A percentile compares a stretch with the other conserved stretches of the same genome.
Evolutionary conservation across 2,797 vertebrate genomes (phyloP).

Genomic region (Orientallactaga sibirica): DNA sequence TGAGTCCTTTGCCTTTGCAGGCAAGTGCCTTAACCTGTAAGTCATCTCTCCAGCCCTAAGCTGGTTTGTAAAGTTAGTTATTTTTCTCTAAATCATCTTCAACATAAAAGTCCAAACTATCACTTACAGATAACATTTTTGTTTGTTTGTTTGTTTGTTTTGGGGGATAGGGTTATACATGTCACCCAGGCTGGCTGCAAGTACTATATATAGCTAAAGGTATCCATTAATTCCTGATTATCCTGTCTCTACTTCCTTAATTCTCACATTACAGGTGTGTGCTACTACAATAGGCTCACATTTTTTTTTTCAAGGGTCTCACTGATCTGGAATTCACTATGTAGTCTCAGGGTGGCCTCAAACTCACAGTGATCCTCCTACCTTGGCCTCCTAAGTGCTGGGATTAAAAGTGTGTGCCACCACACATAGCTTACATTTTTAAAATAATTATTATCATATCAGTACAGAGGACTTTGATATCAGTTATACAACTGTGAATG

Average conservation of each 20-base stretch:
- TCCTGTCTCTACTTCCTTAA: background rate
- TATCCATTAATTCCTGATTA: background rate
- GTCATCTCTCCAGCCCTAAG: too few species aligned
- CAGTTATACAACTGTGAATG: background rate
- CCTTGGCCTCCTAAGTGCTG: too few species aligned
- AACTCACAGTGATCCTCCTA: too few species aligned
- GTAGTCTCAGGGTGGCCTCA: too few species aligned
- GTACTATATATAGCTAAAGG: background rate
- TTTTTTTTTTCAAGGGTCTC: too few species aligned
- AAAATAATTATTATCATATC: background rate
- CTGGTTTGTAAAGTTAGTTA: background rate
- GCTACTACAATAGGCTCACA: background rate
- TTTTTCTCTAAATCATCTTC: constrained; percentile 2
- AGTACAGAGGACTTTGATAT: background rate
- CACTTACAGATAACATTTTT: background rate
- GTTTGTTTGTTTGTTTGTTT: background rate
- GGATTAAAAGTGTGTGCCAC: background rate
- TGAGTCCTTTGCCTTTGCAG: too few species aligned
- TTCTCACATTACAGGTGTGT: background rate
- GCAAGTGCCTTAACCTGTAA: too few species aligned
- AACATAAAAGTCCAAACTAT: background rate
- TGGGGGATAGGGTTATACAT: background rate
- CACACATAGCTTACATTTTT: background rate
- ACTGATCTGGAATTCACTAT: too few species aligned
- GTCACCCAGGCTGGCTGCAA: background rate